These are phyloP conservation scores for Drosophila mulleri DNA, from an alignment of 2,888 invertebrate species.

Conservation along the genomic window DNA sequence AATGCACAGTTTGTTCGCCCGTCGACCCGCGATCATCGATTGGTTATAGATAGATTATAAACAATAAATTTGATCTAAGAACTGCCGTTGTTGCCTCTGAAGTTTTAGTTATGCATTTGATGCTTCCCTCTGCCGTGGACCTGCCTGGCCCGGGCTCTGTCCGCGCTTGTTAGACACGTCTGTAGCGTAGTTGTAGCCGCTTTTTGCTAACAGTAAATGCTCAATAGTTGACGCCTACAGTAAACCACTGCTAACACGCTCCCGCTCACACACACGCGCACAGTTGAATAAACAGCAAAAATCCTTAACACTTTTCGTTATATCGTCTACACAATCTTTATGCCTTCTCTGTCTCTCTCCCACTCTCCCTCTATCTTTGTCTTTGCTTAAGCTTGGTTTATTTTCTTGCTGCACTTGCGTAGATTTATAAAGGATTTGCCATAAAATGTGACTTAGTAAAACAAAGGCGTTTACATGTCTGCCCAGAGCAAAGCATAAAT, in stretches of 20 bases:
- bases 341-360: not conserved
- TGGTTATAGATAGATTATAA: slow-evolving; percentile 5
- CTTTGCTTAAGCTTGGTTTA: slow-evolving; percentile 21
- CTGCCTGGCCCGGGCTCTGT: slow-evolving; percentile 1
- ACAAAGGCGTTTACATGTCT: not conserved
- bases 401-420: slow-evolving; percentile 27
- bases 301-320: slow-evolving; percentile 6
- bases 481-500: not conserved
- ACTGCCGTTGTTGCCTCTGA: not conserved
- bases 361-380: not conserved
- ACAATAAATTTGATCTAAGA: not conserved
- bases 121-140: not conserved
- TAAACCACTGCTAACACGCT: slow-evolving; percentile 7
- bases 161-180: not conserved
- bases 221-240: slow-evolving; percentile 12
- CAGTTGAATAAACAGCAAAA: slow-evolving; percentile 8
- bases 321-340: not conserved
- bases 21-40: slow-evolving; percentile 11
- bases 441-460: not conserved
- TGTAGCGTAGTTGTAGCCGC: slow-evolving; percentile 10
- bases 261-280: not conserved
- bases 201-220: slow-evolving; percentile 6
- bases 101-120: not conserved
- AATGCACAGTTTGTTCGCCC: slow-evolving; percentile 48
- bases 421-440: not conserved